phyloP scores from a whole-genome alignment of 2,113 vertebrate genomes.

The Tachycineta bicolor region DNA sequence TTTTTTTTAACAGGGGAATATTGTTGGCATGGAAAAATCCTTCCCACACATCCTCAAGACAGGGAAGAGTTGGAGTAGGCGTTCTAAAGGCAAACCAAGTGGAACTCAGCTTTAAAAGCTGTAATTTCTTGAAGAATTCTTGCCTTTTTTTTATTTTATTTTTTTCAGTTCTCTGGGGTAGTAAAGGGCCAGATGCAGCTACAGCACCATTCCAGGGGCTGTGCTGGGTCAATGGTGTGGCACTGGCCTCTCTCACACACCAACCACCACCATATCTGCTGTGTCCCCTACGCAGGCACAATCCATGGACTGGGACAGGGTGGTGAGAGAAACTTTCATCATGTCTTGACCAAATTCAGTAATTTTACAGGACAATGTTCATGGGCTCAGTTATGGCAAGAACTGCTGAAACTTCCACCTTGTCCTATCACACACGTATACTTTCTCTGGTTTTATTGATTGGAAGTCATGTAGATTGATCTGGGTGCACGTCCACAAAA shows the following conservation, averaged over 20 bases:
- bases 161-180: background rate
- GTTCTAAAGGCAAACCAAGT: background rate
- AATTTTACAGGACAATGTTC: background rate
- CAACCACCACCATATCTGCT: background rate
- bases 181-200: background rate
- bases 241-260: background rate
- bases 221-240: background rate
- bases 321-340: background rate
- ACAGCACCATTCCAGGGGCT: background rate
- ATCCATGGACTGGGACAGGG: background rate
- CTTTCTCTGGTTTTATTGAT: background rate
- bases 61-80: background rate
- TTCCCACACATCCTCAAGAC: background rate
- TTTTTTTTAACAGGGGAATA: background rate
- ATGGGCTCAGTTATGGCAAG: background rate
- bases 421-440: rapidly evolving
- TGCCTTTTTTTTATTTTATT: background rate
- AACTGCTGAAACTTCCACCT: background rate
- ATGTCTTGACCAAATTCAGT: background rate
- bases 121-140: background rate
- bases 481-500: background rate
- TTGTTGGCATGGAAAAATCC: background rate
- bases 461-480: background rate
- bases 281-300: background rate
- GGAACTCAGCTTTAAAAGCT: background rate